These are phyloP conservation scores for Oreocharis arfaki DNA, from an alignment of 2,113 vertebrate species.

Conservation along the genomic window DNA sequence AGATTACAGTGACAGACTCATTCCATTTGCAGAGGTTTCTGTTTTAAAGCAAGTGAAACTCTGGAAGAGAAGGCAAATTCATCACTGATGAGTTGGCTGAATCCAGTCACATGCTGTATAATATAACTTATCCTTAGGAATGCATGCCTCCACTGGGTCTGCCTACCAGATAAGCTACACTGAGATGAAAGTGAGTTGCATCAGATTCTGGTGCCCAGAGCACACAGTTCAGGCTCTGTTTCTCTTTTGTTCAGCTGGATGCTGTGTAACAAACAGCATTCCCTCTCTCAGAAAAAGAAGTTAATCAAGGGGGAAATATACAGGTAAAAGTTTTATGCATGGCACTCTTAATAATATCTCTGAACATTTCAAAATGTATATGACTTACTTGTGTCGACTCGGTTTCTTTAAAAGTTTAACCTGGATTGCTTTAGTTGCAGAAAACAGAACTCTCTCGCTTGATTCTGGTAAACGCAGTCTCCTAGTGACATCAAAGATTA, in stretches of 20 bases:
- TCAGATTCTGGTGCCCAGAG: constrained; percentile 44
- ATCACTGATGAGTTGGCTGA: constrained; percentile 59
- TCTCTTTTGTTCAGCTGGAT: constrained; percentile 46
- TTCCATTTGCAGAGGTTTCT: constrained; percentile 20
- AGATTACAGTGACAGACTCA: constrained; percentile 12
- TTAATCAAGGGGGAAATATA: neutral
- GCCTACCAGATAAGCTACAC: constrained; percentile 54
- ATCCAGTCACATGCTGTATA: constrained; percentile 53
- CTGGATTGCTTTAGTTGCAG: constrained; percentile 42
- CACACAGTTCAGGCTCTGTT: neutral
- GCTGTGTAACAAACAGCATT: neutral
- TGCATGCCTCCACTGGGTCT: constrained; percentile 62
- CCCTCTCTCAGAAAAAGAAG: constrained; percentile 7
- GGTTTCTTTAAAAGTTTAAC: constrained; percentile 61
- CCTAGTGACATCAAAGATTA: constrained; percentile 58
- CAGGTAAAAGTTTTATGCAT: constrained; percentile 64
- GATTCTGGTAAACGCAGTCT: constrained; percentile 56
- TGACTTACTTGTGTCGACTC: neutral
- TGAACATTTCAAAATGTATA: constrained; percentile 30
- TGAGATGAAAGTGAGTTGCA: constrained; percentile 55
- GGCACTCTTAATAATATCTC: constrained; percentile 49
- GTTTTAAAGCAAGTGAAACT: constrained; percentile 39
- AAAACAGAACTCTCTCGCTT: constrained; percentile 52
- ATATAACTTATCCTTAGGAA: constrained; percentile 67
- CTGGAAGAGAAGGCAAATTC: constrained; percentile 34